Evolutionary conservation across 2,113 vertebrate genomes (phyloP).

Genomic region (Aythya baeri): DNA sequence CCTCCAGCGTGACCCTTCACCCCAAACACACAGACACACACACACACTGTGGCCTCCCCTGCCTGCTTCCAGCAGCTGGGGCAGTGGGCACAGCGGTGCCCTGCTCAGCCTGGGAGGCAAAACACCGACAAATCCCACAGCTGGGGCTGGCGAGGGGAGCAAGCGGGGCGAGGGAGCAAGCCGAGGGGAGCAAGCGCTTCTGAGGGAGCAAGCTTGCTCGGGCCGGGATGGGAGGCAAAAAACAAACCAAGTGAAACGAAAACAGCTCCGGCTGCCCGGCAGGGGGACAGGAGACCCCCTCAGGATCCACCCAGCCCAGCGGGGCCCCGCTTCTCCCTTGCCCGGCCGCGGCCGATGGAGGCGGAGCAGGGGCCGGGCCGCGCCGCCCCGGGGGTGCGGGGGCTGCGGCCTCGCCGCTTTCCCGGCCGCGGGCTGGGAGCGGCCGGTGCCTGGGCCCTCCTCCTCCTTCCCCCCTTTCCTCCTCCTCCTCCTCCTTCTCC

Average conservation of each 20-base stretch:
- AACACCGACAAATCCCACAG: neutral
- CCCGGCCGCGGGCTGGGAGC: neutral
- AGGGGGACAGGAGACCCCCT: too few species aligned
- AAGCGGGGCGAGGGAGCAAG: too few species aligned
- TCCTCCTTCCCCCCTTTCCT: neutral
- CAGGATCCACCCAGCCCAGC: too few species aligned
- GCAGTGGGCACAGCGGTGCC: neutral
- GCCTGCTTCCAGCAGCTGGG: neutral
- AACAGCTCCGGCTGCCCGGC: neutral
- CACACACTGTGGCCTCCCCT: neutral
- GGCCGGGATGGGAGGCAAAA: neutral
- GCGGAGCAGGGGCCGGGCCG: neutral
- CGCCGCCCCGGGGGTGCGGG: neutral
- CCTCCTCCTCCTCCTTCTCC: too few species aligned
- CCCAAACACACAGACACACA: neutral
- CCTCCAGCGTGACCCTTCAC: neutral
- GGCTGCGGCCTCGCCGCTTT: neutral
- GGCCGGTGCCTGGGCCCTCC: neutral
- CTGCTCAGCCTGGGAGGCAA: neutral
- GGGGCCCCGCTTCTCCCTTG: too few species aligned
- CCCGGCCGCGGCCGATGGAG: neutral
- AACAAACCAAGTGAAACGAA: neutral
- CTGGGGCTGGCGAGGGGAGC: too few species aligned
- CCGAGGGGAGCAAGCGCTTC: too few species aligned
- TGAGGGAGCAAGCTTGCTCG: too few species aligned